phyloP scores from a whole-genome alignment of 1,140 invertebrate genomes.

The Propsilocerus akamusi region DNA sequence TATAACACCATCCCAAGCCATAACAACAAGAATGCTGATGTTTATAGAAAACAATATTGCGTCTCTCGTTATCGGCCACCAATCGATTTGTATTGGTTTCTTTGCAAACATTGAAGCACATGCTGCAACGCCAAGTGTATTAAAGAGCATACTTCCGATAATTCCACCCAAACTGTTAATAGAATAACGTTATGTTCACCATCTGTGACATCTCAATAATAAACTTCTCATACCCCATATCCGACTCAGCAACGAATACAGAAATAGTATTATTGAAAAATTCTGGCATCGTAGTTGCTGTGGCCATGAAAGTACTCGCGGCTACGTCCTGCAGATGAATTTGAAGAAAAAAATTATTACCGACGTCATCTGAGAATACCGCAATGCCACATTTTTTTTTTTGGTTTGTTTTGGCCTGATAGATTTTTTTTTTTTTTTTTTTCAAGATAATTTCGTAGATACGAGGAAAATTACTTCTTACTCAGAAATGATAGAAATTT shows the following conservation, averaged over 20 bases:
- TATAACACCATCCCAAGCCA: conserved; percentile 63
- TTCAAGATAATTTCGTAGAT: no score
- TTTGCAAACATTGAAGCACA: conserved; percentile 58
- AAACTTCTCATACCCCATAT: conserved; percentile 33
- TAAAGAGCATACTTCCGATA: conserved; percentile 74
- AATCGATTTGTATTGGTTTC: conserved; percentile 59
- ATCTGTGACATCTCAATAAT: no score
- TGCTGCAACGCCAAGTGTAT: conserved; percentile 69
- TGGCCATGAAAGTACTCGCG: conserved; percentile 85
- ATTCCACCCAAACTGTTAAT: conserved; percentile 51
- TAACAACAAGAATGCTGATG: conserved; percentile 46
- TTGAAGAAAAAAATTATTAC: no score
- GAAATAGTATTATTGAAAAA: conserved; percentile 79
- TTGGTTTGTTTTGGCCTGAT: no score
- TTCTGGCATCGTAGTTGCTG: conserved; percentile 76
- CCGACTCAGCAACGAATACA: conserved; percentile 54
- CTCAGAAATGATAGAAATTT: no score
- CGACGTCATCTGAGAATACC: no score
- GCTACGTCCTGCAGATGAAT: no score
- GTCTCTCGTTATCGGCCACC: conserved; percentile 70
- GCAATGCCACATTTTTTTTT: no score
- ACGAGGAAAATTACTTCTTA: no score
- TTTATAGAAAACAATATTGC: conserved; percentile 64
- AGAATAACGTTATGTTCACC: no score
- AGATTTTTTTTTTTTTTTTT: no score